These are phyloP conservation scores for Oncorhynchus nerka DNA, from an alignment of 2,113 vertebrate species.

Conservation along the genomic window DNA sequence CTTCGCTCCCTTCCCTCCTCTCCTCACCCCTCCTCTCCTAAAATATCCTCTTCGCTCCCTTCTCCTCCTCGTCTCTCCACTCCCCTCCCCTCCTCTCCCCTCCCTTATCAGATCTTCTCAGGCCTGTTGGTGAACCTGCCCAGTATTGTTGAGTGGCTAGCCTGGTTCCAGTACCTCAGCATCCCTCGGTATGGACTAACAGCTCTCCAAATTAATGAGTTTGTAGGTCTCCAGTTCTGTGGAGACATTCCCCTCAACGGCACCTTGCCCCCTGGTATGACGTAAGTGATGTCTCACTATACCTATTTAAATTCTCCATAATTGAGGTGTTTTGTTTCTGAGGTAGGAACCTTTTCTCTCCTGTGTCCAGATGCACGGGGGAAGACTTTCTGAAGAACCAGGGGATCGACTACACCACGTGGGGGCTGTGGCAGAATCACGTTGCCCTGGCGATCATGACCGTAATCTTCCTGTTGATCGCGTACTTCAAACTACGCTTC, in stretches of 20 bases:
- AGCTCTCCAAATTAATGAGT: constrained; percentile 83
- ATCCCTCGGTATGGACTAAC: constrained; percentile 84
- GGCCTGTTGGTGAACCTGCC: constrained; percentile 86
- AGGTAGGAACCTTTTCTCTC: background rate
- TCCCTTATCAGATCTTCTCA: constrained; percentile 80
- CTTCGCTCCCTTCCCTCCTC: no score
- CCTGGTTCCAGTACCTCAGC: constrained; percentile 89
- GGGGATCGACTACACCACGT: constrained; percentile 76
- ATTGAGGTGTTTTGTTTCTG: background rate
- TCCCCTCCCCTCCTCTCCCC: background rate
- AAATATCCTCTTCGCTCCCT: no score
- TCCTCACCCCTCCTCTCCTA: no score
- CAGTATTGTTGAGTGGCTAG: constrained; percentile 77
- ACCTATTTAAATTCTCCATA: no score
- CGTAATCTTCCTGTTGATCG: constrained; percentile 77
- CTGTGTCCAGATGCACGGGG: constrained; percentile 74
- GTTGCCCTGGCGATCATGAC: constrained; percentile 82
- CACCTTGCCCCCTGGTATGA: background rate
- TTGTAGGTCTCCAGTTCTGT: constrained; percentile 76
- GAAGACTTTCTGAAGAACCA: constrained; percentile 72
- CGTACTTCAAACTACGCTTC: constrained; percentile 84
- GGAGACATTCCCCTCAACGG: background rate
- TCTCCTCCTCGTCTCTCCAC: no score
- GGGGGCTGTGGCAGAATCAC: constrained; percentile 90
- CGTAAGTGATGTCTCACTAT: constrained; percentile 32